Evolutionary conservation across 2,113 vertebrate species (phyloP).

Genomic region (Bujurquina vittata): DNA sequence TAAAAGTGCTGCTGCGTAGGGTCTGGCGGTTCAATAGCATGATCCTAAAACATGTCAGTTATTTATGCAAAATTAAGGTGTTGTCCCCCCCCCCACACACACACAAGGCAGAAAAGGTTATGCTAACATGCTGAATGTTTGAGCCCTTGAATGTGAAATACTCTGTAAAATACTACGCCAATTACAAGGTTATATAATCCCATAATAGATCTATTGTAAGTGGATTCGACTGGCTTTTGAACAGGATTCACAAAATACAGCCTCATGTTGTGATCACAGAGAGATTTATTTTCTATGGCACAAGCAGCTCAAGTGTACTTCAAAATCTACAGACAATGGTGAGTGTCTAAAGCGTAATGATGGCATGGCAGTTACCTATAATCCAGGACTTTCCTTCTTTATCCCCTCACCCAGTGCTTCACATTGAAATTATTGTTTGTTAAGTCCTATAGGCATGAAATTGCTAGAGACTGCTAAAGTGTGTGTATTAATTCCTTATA

Average conservation of each 20-base stretch:
- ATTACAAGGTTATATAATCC: constrained; percentile 75
- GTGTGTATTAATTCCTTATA: constrained; percentile 57
- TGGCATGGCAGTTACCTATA: constrained; percentile 65
- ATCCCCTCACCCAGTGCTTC: constrained; percentile 62
- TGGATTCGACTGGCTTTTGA: constrained; percentile 43
- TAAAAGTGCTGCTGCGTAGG: constrained; percentile 35
- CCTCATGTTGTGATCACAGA: constrained; percentile 68
- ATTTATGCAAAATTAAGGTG: constrained; percentile 34
- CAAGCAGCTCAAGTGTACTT: constrained; percentile 73
- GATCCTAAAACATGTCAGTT: constrained; percentile 37
- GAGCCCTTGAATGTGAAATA: constrained; percentile 43
- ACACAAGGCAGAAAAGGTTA: constrained; percentile 16
- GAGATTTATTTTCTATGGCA: constrained; percentile 62
- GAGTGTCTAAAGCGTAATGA: constrained; percentile 69
- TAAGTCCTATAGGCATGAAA: constrained; percentile 60
- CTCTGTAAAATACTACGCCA: constrained; percentile 41
- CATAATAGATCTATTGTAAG: constrained; percentile 71
- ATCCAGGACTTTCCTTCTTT: constrained; percentile 71
- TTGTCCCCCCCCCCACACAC: too few species aligned
- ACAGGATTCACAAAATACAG: constrained; percentile 44
- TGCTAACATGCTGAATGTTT: constrained; percentile 42
- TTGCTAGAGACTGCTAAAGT: constrained; percentile 67
- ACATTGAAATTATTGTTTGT: constrained; percentile 70
- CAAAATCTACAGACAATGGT: constrained; percentile 69
- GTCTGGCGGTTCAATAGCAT: constrained; percentile 21